A percentile compares a stretch with the other conserved stretches of the same genome.
Evolutionary conservation across 1,140 invertebrate species (phyloP).

Genomic region (Meloidogyne exigua): DNA sequence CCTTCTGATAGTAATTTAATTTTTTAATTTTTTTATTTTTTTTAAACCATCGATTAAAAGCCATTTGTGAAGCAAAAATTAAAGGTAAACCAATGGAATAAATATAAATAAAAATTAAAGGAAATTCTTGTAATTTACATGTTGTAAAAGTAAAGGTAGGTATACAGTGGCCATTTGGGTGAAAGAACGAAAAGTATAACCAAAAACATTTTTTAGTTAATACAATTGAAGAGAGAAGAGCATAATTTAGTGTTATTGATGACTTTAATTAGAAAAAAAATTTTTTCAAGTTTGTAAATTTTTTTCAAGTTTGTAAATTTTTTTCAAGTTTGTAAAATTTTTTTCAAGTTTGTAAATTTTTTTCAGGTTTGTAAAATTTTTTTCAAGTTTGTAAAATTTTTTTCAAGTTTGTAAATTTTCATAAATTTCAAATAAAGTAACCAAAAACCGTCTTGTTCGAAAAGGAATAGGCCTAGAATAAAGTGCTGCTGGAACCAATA

Average conservation of each 20-base stretch:
- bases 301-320: too few relatives aligned
- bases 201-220: constrained; percentile 36
- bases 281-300: too few relatives aligned
- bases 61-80: constrained; percentile 26
- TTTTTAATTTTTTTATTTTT: constrained; percentile 11
- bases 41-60: neutral
- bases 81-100: constrained; percentile 24
- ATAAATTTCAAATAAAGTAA: neutral
- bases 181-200: constrained; percentile 20
- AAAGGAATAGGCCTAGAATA: constrained; percentile 22
- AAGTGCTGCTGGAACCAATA: constrained; percentile 6
- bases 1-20: neutral
- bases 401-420: neutral
- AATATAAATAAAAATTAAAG: constrained; percentile 31
- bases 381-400: neutral
- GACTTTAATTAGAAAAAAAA: constrained; percentile 12
- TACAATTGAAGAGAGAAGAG: constrained; percentile 32
- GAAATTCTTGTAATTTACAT: constrained; percentile 39
- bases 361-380: neutral
- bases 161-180: constrained; percentile 14
- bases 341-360: neutral
- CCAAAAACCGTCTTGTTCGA: constrained; percentile 19
- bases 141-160: constrained; percentile 10
- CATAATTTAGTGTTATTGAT: constrained; percentile 28
- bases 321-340: neutral